Conservation (phyloP, 2,888 invertebrate species). For the Eudasyphora cyanicolor region DNA sequence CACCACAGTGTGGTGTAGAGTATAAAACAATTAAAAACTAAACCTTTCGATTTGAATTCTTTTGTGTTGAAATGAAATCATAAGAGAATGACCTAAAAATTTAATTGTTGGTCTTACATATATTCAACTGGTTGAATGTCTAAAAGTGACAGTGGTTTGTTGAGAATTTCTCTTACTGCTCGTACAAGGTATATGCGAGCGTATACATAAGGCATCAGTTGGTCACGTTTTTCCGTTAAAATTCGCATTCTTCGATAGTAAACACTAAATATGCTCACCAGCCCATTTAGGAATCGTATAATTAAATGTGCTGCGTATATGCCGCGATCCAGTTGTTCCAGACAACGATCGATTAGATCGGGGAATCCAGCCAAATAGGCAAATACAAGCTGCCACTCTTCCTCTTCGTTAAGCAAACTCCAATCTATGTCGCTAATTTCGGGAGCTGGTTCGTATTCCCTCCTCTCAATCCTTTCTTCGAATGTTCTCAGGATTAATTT, state of each 20-base stretch:
- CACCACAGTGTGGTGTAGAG: too few relatives aligned
- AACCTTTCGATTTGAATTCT: not conserved
- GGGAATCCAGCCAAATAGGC: slow-evolving; percentile 86
- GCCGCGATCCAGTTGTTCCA: slow-evolving; percentile 81
- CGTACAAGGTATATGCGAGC: slow-evolving; percentile 86
- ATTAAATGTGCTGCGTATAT: slow-evolving; percentile 84
- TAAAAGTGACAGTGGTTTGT: slow-evolving; percentile 83
- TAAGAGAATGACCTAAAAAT: not conserved
- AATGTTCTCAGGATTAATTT: slow-evolving; percentile 85
- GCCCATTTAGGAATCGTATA: slow-evolving; percentile 83
- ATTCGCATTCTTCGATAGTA: slow-evolving; percentile 88
- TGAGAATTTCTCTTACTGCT: slow-evolving; percentile 84
- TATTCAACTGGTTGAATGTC: slow-evolving; percentile 85
- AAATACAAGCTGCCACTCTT: slow-evolving; percentile 88
- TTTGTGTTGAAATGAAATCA: not conserved
- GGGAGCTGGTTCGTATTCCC: slow-evolving; percentile 83
- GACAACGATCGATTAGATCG: slow-evolving; percentile 82
- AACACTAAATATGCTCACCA: slow-evolving; percentile 86
- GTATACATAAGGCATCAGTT: slow-evolving; percentile 85
- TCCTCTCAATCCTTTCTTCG: slow-evolving; percentile 81
- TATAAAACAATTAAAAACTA: not conserved
- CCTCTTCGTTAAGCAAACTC: slow-evolving; percentile 84
- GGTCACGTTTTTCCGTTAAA: slow-evolving; percentile 84
- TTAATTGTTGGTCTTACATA: slow-evolving; percentile 82
- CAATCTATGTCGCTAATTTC: slow-evolving; percentile 83